phyloP scores from a whole-genome alignment of 2,888 invertebrate species.

The Frankliniella fusca region DNA sequence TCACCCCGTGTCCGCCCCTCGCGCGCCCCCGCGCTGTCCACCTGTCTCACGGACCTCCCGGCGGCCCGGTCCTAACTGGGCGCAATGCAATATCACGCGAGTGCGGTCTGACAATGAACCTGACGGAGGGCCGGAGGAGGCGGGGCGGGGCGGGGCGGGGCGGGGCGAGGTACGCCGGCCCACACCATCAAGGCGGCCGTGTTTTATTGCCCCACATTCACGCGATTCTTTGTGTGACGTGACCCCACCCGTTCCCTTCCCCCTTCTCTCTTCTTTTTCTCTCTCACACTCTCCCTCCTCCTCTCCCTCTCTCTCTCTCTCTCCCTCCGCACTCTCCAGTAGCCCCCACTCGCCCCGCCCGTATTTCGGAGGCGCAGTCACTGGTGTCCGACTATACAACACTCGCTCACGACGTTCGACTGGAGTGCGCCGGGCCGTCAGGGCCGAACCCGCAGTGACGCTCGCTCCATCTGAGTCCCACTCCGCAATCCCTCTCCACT shows the following conservation, averaged over 20 bases:
- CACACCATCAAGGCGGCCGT: neutral
- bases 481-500: too few species aligned
- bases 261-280: neutral
- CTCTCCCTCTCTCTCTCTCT: constrained; percentile 1
- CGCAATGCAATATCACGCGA: neutral
- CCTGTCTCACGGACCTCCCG: neutral
- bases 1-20: neutral
- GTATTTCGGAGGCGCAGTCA: too few species aligned
- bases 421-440: neutral
- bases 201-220: constrained; percentile 23
- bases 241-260: neutral
- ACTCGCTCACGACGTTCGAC: neutral
- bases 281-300: neutral
- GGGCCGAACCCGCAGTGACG: neutral
- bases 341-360: too few species aligned
- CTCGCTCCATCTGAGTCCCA: neutral
- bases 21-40: neutral
- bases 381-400: neutral
- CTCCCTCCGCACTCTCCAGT: neutral
- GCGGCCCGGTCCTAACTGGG: neutral
- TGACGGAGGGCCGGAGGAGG: neutral
- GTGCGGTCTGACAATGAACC: neutral
- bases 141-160: neutral
- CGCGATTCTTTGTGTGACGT: constrained; percentile 3
- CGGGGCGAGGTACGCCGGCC: neutral